Percentiles rank a stretch among this genome's conserved stretches.
phyloP scores from a whole-genome alignment of 2,113 vertebrate species.

The Mixornis gularis region DNA sequence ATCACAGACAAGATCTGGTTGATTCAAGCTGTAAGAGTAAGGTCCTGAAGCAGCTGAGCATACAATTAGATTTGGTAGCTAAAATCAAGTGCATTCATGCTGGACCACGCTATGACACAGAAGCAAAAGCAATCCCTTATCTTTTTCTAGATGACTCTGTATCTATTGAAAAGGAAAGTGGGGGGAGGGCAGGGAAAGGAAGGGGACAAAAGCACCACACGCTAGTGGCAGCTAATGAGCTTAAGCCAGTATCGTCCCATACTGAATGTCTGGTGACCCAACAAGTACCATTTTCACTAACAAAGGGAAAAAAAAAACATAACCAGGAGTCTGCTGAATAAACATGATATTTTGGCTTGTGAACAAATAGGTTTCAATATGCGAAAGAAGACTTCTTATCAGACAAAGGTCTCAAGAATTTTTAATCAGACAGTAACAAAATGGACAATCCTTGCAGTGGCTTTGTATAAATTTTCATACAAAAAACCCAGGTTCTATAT shows the following conservation, averaged over 20 bases:
- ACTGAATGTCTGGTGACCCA: slow-evolving; percentile 13
- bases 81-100: background rate
- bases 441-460: background rate
- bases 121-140: slow-evolving; percentile 16
- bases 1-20: background rate
- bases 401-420: background rate
- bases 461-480: background rate
- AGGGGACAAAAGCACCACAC: background rate
- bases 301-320: background rate
- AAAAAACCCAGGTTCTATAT: background rate
- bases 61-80: background rate
- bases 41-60: background rate
- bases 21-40: background rate
- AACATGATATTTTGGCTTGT: background rate
- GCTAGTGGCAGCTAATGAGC: background rate
- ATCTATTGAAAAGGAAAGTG: background rate
- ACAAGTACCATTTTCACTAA: background rate
- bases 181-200: background rate
- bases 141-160: background rate
- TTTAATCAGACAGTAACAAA: background rate
- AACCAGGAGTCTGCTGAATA: background rate
- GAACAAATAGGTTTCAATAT: background rate
- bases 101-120: background rate
- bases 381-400: background rate
- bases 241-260: background rate